Percentiles rank a stretch among this genome's conserved stretches.
Evolutionary conservation across 2,888 invertebrate species (phyloP).

Genomic region (Drosophila tripunctata): DNA sequence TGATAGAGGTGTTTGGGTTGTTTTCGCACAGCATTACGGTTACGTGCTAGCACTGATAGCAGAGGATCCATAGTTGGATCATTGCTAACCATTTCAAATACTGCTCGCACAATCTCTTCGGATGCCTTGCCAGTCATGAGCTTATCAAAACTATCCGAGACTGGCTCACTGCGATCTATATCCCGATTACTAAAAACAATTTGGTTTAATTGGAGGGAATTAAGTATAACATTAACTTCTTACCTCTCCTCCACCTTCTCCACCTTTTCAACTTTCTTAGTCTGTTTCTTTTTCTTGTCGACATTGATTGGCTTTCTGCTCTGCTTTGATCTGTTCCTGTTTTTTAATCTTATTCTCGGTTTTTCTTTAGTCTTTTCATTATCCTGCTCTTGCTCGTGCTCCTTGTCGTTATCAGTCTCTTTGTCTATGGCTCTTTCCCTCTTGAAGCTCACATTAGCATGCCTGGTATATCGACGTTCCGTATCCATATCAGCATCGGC

Average conservation of each 20-base stretch:
- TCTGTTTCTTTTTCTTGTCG: background rate
- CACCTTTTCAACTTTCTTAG: background rate
- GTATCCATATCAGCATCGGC: background rate
- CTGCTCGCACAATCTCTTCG: conserved; percentile 71
- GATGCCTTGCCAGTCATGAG: conserved; percentile 76
- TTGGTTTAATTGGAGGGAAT: too few relatives aligned
- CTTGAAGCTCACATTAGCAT: background rate
- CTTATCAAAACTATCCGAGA: conserved; percentile 46
- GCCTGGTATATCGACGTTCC: conserved; percentile 38
- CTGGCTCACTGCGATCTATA: background rate
- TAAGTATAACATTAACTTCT: background rate
- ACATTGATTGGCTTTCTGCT: background rate
- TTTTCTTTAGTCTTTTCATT: background rate
- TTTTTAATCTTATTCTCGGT: background rate
- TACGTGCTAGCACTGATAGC: conserved; percentile 68
- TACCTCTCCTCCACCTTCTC: background rate
- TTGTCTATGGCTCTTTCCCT: background rate
- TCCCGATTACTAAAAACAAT: background rate
- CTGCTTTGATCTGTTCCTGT: background rate
- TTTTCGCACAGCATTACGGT: conserved; percentile 50
- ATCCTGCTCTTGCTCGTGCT: background rate
- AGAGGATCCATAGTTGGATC: conserved; percentile 72
- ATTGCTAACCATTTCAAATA: conserved; percentile 70
- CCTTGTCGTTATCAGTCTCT: background rate
- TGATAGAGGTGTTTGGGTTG: conserved; percentile 54